A percentile compares a stretch with the other conserved stretches of the same genome.
Conservation (phyloP, 2,888 invertebrate genomes). For the Pandemis corylana region DNA sequence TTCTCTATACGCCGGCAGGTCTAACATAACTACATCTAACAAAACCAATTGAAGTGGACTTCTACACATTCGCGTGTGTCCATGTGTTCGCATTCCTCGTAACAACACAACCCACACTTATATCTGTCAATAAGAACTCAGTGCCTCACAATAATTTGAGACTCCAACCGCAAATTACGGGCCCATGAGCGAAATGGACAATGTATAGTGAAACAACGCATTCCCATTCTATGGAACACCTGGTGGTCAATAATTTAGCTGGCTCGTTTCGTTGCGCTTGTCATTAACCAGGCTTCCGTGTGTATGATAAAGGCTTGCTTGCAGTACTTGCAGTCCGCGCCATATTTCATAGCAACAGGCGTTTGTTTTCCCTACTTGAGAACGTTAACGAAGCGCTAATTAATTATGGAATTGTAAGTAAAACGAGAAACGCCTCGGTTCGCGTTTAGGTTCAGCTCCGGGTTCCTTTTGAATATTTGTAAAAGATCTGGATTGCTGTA, state of each 20-base stretch:
- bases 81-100: neutral
- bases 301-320: conserved; percentile 44
- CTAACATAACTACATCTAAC: neutral
- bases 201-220: conserved; percentile 18
- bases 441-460: neutral
- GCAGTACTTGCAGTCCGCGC: conserved; percentile 2
- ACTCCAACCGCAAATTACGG: conserved; percentile 61
- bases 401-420: neutral
- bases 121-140: conserved; percentile 30
- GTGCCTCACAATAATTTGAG: conserved; percentile 57
- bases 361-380: conserved; percentile 6
- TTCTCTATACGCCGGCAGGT: no score
- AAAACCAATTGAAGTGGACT: neutral
- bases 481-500: no score
- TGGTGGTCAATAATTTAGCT: conserved; percentile 67
- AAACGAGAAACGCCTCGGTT: neutral
- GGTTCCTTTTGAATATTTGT: no score
- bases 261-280: conserved; percentile 58
- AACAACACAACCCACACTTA: conserved; percentile 17
- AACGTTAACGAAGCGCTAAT: conserved; percentile 1
- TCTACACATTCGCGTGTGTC: neutral
- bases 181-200: conserved; percentile 37
- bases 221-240: conserved; percentile 52
- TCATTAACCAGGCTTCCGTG: conserved; percentile 62
- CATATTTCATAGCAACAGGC: conserved; percentile 17